Conservation (phyloP, 2,888 invertebrate genomes). For the Drosophila kanekoi region DNA sequence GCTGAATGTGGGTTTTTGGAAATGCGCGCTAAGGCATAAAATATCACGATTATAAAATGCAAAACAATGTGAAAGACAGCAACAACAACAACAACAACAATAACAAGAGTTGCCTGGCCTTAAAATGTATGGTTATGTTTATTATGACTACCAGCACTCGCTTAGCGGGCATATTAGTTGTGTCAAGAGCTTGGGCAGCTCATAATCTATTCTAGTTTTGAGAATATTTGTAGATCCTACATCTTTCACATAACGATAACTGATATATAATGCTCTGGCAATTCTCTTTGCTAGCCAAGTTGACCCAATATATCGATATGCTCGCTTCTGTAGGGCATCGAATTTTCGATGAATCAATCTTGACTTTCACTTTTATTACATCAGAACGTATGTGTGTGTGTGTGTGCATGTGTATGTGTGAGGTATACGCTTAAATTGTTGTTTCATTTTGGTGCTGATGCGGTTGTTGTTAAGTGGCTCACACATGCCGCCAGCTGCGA, state of each 20-base stretch:
- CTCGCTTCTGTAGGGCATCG: slow-evolving; percentile 18
- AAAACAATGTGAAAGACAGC: slow-evolving; percentile 41
- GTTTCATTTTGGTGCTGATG: slow-evolving; percentile 49
- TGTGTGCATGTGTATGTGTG: neutral
- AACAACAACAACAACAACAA: slow-evolving; percentile 11
- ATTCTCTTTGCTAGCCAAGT: too few species aligned
- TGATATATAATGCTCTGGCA: too few species aligned
- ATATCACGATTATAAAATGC: slow-evolving; percentile 66
- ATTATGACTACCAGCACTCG: slow-evolving; percentile 3
- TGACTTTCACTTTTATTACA: slow-evolving; percentile 20
- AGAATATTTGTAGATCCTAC: too few species aligned
- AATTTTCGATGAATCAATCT: slow-evolving; percentile 32
- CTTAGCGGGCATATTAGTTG: slow-evolving; percentile 13
- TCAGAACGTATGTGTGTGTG: neutral
- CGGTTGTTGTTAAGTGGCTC: slow-evolving; percentile 58
- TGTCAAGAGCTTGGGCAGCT: neutral
- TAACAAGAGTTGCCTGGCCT: slow-evolving; percentile 16
- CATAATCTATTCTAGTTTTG: too few species aligned
- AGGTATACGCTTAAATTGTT: slow-evolving; percentile 21
- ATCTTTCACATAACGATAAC: too few species aligned
- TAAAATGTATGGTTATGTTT: slow-evolving; percentile 12
- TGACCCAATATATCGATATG: slow-evolving; percentile 5
- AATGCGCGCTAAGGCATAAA: slow-evolving; percentile 63
- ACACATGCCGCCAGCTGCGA: slow-evolving; percentile 35
- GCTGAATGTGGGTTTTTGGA: slow-evolving; percentile 38